phyloP scores from a whole-genome alignment of 2,113 vertebrate species.

The Etheostoma cragini region DNA sequence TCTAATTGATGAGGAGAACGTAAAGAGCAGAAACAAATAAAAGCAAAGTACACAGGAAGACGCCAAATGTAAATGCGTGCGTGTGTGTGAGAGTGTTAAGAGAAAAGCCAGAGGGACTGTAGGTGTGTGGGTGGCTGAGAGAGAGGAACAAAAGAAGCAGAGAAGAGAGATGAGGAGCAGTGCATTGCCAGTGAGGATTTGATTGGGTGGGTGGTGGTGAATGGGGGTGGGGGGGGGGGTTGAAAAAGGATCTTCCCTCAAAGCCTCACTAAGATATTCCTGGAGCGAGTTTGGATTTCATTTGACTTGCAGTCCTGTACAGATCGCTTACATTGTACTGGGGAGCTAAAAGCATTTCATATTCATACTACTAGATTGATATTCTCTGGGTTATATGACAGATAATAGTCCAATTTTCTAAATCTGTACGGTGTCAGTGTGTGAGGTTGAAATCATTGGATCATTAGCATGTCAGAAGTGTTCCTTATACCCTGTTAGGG shows the following conservation, averaged over 20 bases:
- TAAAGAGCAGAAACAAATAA: constrained; percentile 47
- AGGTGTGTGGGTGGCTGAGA: constrained; percentile 83
- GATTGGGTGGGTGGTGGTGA: constrained; percentile 70
- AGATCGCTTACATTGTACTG: constrained; percentile 41
- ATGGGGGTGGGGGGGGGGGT: constrained; percentile 39
- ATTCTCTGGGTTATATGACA: constrained; percentile 52
- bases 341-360: constrained; percentile 63
- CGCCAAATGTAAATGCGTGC: constrained; percentile 71
- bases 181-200: constrained; percentile 69
- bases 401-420: constrained; percentile 48
- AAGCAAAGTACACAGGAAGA: constrained; percentile 65
- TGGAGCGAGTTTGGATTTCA: constrained; percentile 70
- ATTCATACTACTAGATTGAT: constrained; percentile 54
- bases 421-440: constrained; percentile 36
- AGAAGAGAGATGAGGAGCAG: constrained; percentile 74
- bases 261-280: constrained; percentile 77
- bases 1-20: constrained; percentile 25
- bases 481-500: constrained; percentile 41
- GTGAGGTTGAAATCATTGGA: constrained; percentile 50
- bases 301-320: constrained; percentile 69
- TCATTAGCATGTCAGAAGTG: constrained; percentile 74
- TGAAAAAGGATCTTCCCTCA: constrained; percentile 77
- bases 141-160: constrained; percentile 83
- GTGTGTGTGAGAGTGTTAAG: constrained; percentile 66
- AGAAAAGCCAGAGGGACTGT: constrained; percentile 81